A percentile compares a stretch with the other conserved stretches of the same genome.
Conservation (phyloP, 2,888 invertebrate genomes). For the Chloroclysta siterata region DNA sequence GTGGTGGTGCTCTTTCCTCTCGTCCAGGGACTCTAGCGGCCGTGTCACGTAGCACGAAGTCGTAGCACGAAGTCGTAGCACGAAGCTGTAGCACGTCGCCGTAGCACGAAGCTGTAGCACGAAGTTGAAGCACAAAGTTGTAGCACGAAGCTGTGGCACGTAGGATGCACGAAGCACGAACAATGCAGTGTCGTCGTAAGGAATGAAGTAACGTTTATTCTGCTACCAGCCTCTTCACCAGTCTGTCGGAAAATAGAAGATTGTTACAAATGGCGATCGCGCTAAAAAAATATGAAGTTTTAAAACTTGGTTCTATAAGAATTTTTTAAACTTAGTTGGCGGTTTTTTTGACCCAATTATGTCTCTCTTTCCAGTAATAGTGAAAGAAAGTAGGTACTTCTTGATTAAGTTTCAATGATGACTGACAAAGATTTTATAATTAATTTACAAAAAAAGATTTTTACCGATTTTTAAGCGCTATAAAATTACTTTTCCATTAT, state of each 20-base stretch:
- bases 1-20: slow-evolving; percentile 13
- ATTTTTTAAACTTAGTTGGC: too few species aligned
- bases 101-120: slow-evolving; percentile 21
- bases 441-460: too few species aligned
- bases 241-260: neutral
- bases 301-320: too few species aligned
- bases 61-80: slow-evolving; percentile 13
- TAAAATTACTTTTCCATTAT: too few species aligned
- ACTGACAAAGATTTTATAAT: too few species aligned
- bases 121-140: slow-evolving; percentile 19
- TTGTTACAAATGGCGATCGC: too few species aligned
- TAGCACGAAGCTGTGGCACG: slow-evolving; percentile 12
- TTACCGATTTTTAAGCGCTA: too few species aligned
- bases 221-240: slow-evolving; percentile 4
- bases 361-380: too few species aligned
- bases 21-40: neutral
- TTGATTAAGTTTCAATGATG: too few species aligned
- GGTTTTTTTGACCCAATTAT: too few species aligned
- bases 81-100: slow-evolving; percentile 13
- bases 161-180: neutral
- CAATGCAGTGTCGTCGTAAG: neutral
- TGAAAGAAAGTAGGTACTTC: too few species aligned
- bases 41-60: slow-evolving; percentile 3
- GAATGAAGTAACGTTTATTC: neutral
- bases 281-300: too few species aligned